Conservation (phyloP, 2,113 vertebrate species). For the Solenodon paradoxus region DNA sequence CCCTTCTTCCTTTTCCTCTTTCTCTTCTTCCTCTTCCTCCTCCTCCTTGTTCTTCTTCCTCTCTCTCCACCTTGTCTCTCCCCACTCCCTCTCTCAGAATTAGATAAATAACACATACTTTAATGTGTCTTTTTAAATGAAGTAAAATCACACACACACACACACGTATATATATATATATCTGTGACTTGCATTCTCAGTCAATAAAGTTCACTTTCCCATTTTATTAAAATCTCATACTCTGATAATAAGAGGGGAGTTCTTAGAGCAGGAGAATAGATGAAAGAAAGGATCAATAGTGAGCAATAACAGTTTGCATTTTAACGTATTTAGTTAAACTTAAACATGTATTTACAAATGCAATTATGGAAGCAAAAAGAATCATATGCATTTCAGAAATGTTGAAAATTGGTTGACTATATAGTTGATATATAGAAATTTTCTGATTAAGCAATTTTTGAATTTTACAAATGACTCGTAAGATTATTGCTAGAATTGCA, state of each 20-base stretch:
- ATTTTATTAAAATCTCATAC: neutral
- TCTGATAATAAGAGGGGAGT: neutral
- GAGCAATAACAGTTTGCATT: neutral
- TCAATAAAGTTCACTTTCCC: neutral
- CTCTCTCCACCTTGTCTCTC: neutral
- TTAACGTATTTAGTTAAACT: neutral
- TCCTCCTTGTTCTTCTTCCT: no score
- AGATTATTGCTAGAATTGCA: neutral
- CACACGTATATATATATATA: neutral
- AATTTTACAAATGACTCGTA: constrained; percentile 20
- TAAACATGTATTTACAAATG: neutral
- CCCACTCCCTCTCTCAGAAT: neutral
- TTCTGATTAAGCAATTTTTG: neutral
- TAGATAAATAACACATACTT: neutral
- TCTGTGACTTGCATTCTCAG: neutral
- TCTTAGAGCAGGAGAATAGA: neutral
- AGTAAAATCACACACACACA: neutral
- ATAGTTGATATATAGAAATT: neutral
- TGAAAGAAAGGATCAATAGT: neutral
- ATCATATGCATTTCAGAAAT: neutral
- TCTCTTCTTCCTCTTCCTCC: neutral
- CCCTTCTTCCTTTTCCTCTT: no score
- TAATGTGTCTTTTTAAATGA: neutral
- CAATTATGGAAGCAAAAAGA: neutral
- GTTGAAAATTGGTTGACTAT: neutral